phyloP scores from a whole-genome alignment of 2,113 vertebrate genomes.

The Silurus asotus region DNA sequence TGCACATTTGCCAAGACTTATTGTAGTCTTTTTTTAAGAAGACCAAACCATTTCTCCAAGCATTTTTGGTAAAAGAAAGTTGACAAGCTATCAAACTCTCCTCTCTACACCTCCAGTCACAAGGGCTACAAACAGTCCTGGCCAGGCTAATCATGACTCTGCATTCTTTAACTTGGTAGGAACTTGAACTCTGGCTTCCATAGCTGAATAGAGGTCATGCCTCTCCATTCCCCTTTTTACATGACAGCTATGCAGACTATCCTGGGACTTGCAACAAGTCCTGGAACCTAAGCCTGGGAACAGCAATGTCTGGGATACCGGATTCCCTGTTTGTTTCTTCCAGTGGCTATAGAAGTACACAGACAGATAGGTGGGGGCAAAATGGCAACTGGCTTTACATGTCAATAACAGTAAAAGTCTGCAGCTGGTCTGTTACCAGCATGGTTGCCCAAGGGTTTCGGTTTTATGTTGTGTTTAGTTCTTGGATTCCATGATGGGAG shows the following conservation, averaged over 20 bases:
- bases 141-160: conserved; percentile 28
- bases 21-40: neutral
- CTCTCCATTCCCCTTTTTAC: neutral
- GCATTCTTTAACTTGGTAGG: conserved; percentile 17
- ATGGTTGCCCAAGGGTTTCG: conserved; percentile 20
- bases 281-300: conserved; percentile 38
- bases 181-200: conserved; percentile 44
- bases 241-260: conserved; percentile 41
- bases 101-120: neutral
- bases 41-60: neutral
- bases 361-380: conserved; percentile 8
- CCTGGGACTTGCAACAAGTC: neutral
- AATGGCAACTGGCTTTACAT: conserved; percentile 38
- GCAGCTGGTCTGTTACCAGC: conserved; percentile 45
- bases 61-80: neutral
- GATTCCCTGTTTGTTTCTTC: conserved; percentile 16
- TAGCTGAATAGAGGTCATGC: conserved; percentile 24
- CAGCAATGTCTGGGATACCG: conserved; percentile 26
- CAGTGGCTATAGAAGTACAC: conserved; percentile 17
- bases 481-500: neutral
- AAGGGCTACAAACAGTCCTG: neutral
- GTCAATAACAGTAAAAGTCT: conserved; percentile 40
- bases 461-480: neutral
- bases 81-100: neutral
- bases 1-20: neutral